Conservation (phyloP, 37 sponge, comb jelly and placozoan genomes). For the Ianthella basta region DNA sequence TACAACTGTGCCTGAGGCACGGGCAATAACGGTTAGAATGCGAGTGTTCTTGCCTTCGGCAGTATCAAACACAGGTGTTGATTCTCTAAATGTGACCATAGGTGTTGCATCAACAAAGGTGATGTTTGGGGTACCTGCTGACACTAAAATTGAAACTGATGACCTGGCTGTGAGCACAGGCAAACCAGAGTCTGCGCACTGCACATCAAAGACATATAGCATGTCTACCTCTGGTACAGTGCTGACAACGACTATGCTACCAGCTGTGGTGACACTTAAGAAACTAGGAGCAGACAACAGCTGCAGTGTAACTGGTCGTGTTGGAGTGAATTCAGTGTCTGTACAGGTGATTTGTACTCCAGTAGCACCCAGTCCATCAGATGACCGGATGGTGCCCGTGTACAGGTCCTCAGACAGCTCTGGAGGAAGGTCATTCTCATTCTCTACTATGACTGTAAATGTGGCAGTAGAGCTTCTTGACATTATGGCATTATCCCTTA, state of each 20-base stretch:
- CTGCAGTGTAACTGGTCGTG: conserved; percentile 42
- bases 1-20: conserved; percentile 11
- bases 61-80: conserved; percentile 24
- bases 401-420: conserved; percentile 44
- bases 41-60: neutral
- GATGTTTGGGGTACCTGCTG: conserved; percentile 27
- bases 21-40: conserved; percentile 28
- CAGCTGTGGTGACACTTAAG: conserved; percentile 19
- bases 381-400: neutral
- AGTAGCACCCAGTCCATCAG: neutral
- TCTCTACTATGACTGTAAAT: conserved; percentile 35
- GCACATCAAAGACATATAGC: conserved; percentile 33
- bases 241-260: neutral
- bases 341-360: conserved; percentile 25
- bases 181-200: conserved; percentile 38
- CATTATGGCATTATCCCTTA: conserved; percentile 45
- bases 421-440: conserved; percentile 63
- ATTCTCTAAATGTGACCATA: neutral
- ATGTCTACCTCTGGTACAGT: conserved; percentile 21
- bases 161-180: conserved; percentile 45
- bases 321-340: conserved; percentile 43
- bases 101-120: conserved; percentile 37
- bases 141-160: conserved; percentile 35
- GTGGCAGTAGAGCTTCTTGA: neutral
- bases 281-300: conserved; percentile 12